Base-by-base conservation (phyloP, 2,888 invertebrate genomes). In the Dicyrtoma fusca region DNA sequence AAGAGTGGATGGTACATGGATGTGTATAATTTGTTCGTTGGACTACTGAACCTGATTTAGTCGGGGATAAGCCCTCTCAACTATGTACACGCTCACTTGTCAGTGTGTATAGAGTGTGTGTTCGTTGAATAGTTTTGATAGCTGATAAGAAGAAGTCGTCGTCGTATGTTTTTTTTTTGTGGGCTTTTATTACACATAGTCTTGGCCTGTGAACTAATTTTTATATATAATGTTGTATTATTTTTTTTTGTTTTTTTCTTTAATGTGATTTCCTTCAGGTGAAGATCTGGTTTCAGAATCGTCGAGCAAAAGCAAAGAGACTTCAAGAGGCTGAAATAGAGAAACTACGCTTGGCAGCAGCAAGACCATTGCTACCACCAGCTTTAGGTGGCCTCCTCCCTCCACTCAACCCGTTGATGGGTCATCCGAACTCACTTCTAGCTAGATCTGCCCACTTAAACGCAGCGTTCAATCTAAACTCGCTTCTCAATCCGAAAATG, bases 291-390 rank as follows among this genome's bases (percentile, higher is more conserved):
- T 94, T 94, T 85, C 94, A 94, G 87, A 95, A 95, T 83, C 88
- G 92, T 83, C 88, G 92, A 34, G 65, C 64, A 26, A 64, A 66
- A 66, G 95, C 95, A 82, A 98, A 98, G 87, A 87, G 98, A 23
- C 88, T 97, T 4, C 96, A 97, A 85, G 97, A 98, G 83, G 97
- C 95, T 0, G 95, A 95, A 84, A 88, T 95, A 80, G 95, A 96
- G 84, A 95, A 95, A 83, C 85, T 95, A 82, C 92, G 97, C 86
- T 87, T 89, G 85, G 86, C 94, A 26, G 92, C 93, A n/a, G 91
- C 92, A 5, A 86, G 92, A 76, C 92, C 92, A 0, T 85, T 92
- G 73, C 84, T 92, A 69, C 90, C 91, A 61, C 90, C 90, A 17
- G 89, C 91, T 51, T 90, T 90, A 64, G 77, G 77, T 82, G 90